These are phyloP conservation scores for Eupithecia exiguata DNA, from an alignment of 2,888 invertebrate species.

Conservation along the genomic window DNA sequence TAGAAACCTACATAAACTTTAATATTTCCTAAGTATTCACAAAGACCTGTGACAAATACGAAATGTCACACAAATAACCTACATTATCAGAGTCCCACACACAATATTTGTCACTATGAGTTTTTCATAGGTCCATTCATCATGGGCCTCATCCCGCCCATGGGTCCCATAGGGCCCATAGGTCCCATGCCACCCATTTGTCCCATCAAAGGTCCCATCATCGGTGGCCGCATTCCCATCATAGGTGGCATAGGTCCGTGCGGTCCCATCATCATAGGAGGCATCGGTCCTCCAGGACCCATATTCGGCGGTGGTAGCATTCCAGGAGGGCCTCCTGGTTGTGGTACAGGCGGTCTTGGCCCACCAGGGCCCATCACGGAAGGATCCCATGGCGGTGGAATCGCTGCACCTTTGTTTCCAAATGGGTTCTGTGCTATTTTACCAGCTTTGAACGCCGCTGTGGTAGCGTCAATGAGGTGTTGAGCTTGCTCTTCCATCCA, in stretches of 20 bases:
- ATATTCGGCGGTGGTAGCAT: constrained; percentile 79
- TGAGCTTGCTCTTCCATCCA: constrained; percentile 99
- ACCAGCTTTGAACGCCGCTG: constrained; percentile 98
- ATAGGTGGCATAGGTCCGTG: constrained; percentile 87
- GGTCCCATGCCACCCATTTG: constrained; percentile 88
- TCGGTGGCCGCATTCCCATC: constrained; percentile 87
- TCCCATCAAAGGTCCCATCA: constrained; percentile 83
- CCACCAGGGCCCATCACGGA: constrained; percentile 84
- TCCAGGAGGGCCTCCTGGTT: constrained; percentile 86
- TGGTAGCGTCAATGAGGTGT: constrained; percentile 98
- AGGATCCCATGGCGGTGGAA: constrained; percentile 90
- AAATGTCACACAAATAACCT: constrained; percentile 13
- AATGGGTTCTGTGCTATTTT: constrained; percentile 97
- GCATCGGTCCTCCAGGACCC: constrained; percentile 88
- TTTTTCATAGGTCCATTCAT: constrained; percentile 85
- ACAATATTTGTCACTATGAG: constrained; percentile 15
- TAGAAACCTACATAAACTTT: not conserved
- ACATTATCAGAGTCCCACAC: constrained; percentile 11
- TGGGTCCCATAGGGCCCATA: constrained; percentile 82
- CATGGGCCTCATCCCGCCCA: constrained; percentile 70
- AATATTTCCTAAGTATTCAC: not conserved
- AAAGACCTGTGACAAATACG: constrained; percentile 16
- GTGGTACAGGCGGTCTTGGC: constrained; percentile 79
- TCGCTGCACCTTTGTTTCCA: constrained; percentile 89
- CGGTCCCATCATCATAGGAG: constrained; percentile 93